Conservation (phyloP, 92 coral and sea anemone genomes). For the Porites cylindrica region DNA sequence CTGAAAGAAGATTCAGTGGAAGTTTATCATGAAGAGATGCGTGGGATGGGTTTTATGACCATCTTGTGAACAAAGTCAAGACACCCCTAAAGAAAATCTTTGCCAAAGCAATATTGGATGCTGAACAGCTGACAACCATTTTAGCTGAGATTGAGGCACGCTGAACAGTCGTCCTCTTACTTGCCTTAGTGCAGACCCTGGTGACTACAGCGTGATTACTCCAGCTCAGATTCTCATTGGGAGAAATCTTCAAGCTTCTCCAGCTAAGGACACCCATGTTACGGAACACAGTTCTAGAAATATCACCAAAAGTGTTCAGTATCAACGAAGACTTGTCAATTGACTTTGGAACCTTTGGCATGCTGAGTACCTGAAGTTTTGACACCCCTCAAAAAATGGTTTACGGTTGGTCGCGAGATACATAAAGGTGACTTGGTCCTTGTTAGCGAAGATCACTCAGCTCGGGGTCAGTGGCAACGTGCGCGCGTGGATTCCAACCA, state of each 20-base stretch:
- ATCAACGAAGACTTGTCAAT: slow-evolving; percentile 41
- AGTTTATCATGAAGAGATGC: slow-evolving; percentile 33
- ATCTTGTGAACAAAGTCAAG: slow-evolving; percentile 46
- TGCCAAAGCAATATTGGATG: slow-evolving; percentile 50
- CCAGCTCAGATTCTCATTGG: slow-evolving; percentile 47
- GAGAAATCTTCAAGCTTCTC: slow-evolving; percentile 21
- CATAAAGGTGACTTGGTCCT: slow-evolving; percentile 54
- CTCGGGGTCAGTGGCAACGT: slow-evolving; percentile 42
- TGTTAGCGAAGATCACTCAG: slow-evolving; percentile 37
- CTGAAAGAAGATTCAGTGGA: slow-evolving; percentile 55
- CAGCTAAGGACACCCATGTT: slow-evolving; percentile 33
- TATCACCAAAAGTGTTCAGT: slow-evolving; percentile 35
- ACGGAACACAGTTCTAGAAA: slow-evolving; percentile 37
- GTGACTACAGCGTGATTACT: slow-evolving; percentile 43
- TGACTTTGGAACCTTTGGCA: slow-evolving; percentile 54
- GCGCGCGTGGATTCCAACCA: slow-evolving; percentile 44
- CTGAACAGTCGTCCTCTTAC: slow-evolving; percentile 47
- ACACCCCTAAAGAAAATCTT: slow-evolving; percentile 38
- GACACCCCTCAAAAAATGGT: slow-evolving; percentile 49
- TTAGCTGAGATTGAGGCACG: slow-evolving; percentile 40
- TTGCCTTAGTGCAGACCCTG: slow-evolving; percentile 45
- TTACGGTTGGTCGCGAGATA: slow-evolving; percentile 3
- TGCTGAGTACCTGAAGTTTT: slow-evolving; percentile 55
- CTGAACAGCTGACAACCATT: slow-evolving; percentile 23
- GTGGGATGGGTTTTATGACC: slow-evolving; percentile 56